Base-by-base conservation (phyloP, 2,888 invertebrate genomes). In the Clitarchus hookeri region DNA sequence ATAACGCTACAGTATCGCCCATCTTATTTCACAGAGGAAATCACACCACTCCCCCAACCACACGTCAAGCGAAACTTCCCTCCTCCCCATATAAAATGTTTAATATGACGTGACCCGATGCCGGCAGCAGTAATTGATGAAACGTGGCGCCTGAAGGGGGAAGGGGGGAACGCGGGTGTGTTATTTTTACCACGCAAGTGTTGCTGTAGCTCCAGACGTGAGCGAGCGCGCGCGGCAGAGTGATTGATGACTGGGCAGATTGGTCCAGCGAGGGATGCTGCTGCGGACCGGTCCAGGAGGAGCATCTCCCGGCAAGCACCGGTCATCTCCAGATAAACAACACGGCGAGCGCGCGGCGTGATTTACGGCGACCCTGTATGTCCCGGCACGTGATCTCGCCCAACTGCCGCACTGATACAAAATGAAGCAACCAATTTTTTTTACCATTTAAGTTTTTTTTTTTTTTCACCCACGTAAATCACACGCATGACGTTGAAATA, bases 231-330 rank as follows among this genome's bases (percentile, higher is more conserved):
- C 23, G 65, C 65, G 19, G 13, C 1, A 19, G 36, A 36, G 36
- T 65, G 65, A 65, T 65, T 65, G 65, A 65, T 65, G 65, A 65
- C 65, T 23, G 23, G 65, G 23, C 65, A 65, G 65, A 65, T 65
- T 65, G 65, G 65, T 65, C 65, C 65, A 65, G 65, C 65, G 48
- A 65, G 65, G 65, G 65, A 65, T 65, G 65, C 23, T 65, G 65
- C 65, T 11, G 2, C 53, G 19, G 23, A n/a, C n/a, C 13, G 23
- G 11, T 19, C 8, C 23, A 65, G 65, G 65, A 65, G 19, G 3
- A 19, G 19, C 23, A 9, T 8, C 65, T 19, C 23, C 23, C 23
- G 65, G 65, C 23, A n/a, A n/a, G 65, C 65, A 65, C 13, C 65
- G 65, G 23, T 65, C 65, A 65, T 65, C 65, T 65, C 65, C 65